Conservation (phyloP, 2,113 vertebrate genomes). For the Cinclus cinclus region DNA sequence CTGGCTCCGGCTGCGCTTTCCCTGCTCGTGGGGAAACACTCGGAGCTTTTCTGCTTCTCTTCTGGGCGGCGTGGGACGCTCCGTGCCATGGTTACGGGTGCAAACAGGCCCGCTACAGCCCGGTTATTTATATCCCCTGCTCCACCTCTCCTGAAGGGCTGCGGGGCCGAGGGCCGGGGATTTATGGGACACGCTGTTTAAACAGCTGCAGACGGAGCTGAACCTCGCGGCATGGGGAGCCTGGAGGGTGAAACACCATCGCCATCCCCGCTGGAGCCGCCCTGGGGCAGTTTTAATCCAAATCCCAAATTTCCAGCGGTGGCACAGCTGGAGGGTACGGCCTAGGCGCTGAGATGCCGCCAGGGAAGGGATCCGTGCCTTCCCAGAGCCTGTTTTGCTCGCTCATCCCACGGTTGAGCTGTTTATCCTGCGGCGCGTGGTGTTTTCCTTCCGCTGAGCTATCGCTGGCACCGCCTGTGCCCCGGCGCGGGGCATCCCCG, state of each 20-base stretch:
- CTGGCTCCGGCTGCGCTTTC: fast-evolving
- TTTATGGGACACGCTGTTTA: conserved; percentile 36
- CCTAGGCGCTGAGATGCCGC: fast-evolving
- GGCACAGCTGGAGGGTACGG: neutral
- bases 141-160: conserved; percentile 14
- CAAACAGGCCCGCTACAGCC: conserved; percentile 35
- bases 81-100: conserved; percentile 51
- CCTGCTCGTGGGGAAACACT: neutral
- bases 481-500: fast-evolving
- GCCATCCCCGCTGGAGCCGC: neutral
- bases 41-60: neutral
- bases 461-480: neutral
- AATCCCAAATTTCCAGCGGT: fast-evolving
- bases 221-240: neutral
- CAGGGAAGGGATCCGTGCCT: fast-evolving
- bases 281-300: fast-evolving
- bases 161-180: neutral
- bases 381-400: neutral
- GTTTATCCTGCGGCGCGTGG: neutral
- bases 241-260: neutral
- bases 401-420: neutral
- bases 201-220: neutral
- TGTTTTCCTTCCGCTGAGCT: neutral
- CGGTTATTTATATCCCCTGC: conserved; percentile 62
- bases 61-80: neutral